Base-by-base conservation (phyloP, 2,113 vertebrate genomes). In the Laticauda laticaudata region DNA sequence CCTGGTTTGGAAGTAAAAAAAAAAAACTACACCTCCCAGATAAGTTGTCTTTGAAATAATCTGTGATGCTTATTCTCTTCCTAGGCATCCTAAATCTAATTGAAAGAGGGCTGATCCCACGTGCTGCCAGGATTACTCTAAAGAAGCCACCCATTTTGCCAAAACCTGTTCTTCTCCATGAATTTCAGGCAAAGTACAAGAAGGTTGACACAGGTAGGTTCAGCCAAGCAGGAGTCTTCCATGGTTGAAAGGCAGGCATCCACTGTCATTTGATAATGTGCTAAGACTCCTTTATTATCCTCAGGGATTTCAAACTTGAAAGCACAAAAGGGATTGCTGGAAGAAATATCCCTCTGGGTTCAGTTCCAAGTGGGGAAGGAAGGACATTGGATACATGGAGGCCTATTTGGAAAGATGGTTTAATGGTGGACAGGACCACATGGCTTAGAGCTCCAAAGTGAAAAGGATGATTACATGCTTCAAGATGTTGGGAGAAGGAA, bases 51-150 rank as follows among this genome's bases (percentile, higher is more conserved):
- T 91, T 88, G 89, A 94, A 91, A 3, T 94, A 34, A 91, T 34
- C 20, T 14, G 90, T n/a, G 91, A 85, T 21, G 24, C 81, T 89
- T 53, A 26, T 90, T 87, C 6, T 29, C 94, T 88, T 89, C 89
- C 85, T 34, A 98, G 98, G 97, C 90, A 69, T 97, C 94, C 89
- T 95, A 87, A 97, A 94, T 93, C 93, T 97, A 81, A 87, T 94
- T 91, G 97, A 98, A 56, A 97, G 96, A 92, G 97, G 96, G 34
- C 91, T 98, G 91, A 94, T 97, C 57, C 97, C 96, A 85, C 93
- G 97, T 92, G 96, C 96, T 92, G 94, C 97, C 88, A 94, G 92
- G 93, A 94, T 96, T 90, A 90, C 94, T 75, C 94, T 97, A 15
- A 95, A 97, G 93, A 94, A 94, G 26, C 95, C 95, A 92, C 96